Base-by-base conservation (phyloP, 2,797 vertebrate species). In the Molossus molossus region DNA sequence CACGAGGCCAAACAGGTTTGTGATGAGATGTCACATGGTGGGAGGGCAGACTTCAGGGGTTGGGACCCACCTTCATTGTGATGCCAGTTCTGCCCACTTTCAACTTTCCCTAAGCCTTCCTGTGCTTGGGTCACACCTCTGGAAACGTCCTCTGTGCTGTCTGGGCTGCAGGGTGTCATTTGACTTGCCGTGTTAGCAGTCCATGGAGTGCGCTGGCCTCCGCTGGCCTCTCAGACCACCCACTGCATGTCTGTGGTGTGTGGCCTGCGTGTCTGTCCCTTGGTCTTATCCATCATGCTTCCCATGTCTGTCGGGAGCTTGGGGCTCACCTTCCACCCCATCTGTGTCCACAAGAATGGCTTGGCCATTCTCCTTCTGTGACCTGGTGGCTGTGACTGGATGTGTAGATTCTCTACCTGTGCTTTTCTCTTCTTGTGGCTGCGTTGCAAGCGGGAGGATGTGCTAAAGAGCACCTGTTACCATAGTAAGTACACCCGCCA, bases 401-500 rank as follows among this genome's bases (percentile, higher is more conserved):
- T 99, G 99, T 99, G 99, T 99, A 99, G 99, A 99, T 99, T 99
- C 99, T 99, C 99, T 99, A 99, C 99, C 99, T 99, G 99, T 99
- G 99, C 99, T 99, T 99, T 98, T 99, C 99, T 99, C 99, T 99
- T 99, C 98, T 97, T 99, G 99, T 99, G 99, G 99, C 99, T 99
- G 99, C 99, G 97, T 99, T 98, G 98, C 99, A 99, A 99, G 99
- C 99, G 99, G 99, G 99, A 99, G 99, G 99, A 99, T 99, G 99
- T 99, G 98, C 99, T 99, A 99, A 99, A 99, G 99, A 99, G 98
- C 99, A 99, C 99, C 99, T 99, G 99, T 99, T 99, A 98, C 99
- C 99, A 99, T 99, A 99, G 99, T 99, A 99, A 99, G 99, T 99
- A 99, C 98, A 98, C 98, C 98, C 97, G 96, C 98, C 96, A 95